phyloP scores from a whole-genome alignment of 2,797 vertebrate species.

The Poecilia picta region DNA sequence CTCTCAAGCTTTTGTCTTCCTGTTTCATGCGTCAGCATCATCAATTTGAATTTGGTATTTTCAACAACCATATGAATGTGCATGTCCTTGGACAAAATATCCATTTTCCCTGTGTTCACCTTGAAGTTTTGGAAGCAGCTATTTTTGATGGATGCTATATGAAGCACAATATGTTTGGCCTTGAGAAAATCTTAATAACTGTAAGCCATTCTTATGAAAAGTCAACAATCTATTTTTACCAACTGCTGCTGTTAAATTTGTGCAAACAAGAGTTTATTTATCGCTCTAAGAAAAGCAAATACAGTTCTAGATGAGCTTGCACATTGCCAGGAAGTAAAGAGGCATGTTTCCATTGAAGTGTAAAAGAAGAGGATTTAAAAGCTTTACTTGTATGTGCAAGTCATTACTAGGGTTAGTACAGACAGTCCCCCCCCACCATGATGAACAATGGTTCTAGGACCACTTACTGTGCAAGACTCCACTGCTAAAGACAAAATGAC shows the following conservation, averaged over 20 bases:
- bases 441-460: not conserved
- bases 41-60: constrained; percentile 32
- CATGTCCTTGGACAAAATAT: constrained; percentile 9
- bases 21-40: constrained; percentile 14
- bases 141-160: not conserved
- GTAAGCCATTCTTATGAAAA: not conserved
- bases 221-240: not conserved
- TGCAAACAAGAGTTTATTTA: not conserved
- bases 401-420: not conserved
- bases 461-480: not conserved
- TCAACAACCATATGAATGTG: not conserved
- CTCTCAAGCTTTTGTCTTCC: not conserved
- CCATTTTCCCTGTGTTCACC: not conserved
- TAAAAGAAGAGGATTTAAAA: not conserved
- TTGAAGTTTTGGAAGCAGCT: not conserved
- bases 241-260: not conserved
- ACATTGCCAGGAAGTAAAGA: not conserved
- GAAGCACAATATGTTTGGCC: not conserved
- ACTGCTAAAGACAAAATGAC: not conserved
- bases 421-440: not conserved
- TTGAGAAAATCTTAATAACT: not conserved
- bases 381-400: not conserved
- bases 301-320: not conserved
- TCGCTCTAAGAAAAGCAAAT: not conserved
- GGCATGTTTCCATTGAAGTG: not conserved